Evolutionary conservation across 1,140 invertebrate species (phyloP).

Genomic region (Papilio xuthus): DNA sequence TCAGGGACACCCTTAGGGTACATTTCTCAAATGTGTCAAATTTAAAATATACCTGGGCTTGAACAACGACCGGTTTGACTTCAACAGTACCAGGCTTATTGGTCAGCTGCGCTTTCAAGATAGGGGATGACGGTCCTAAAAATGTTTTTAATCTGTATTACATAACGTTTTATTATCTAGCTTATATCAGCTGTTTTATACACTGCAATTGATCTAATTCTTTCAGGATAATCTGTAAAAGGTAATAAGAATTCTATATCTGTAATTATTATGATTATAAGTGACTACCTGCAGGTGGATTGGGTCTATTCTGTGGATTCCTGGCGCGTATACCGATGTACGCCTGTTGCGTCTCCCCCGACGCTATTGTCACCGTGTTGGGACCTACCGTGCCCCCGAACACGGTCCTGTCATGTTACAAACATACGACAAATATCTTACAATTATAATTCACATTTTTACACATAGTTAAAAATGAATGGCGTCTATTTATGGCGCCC

Average conservation of each 20-base stretch:
- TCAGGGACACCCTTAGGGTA: too few relatives aligned
- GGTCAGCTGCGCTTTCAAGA: conserved; percentile 77
- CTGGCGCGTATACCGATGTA: conserved; percentile 90
- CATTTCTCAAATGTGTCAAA: too few relatives aligned
- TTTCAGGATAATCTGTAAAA: background rate
- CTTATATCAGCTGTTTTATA: too few relatives aligned
- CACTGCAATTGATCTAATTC: background rate
- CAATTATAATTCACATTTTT: background rate
- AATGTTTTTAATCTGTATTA: background rate
- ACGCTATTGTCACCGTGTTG: conserved; percentile 84
- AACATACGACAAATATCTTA: too few relatives aligned
- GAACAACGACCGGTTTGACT: conserved; percentile 57
- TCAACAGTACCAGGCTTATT: conserved; percentile 62
- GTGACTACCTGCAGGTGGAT: conserved; percentile 56
- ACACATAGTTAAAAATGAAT: background rate
- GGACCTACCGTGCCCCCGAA: conserved; percentile 91
- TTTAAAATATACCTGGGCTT: conserved; percentile 53
- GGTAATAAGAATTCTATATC: background rate
- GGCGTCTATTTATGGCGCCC: background rate
- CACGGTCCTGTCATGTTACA: conserved; percentile 83
- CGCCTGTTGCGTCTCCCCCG: conserved; percentile 84
- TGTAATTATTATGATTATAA: background rate
- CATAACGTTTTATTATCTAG: background rate
- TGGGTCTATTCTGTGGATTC: conserved; percentile 64
- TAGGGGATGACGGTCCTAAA: conserved; percentile 76